Conservation (phyloP, 2,113 vertebrate species). For the Platysternon megacephalum region DNA sequence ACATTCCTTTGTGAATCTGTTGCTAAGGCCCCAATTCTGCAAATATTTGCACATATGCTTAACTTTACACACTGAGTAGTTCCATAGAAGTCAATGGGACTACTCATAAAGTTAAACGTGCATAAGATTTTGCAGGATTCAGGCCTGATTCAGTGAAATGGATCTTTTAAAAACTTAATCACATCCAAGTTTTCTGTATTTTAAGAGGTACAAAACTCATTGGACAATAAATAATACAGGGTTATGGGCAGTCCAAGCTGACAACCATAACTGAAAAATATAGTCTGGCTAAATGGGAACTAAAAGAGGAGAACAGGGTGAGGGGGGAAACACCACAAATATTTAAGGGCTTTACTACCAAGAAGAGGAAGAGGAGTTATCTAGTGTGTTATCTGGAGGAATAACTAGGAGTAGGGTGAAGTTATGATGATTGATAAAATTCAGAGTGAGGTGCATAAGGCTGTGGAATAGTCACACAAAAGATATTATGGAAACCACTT, state of each 20-base stretch:
- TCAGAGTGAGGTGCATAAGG: not conserved
- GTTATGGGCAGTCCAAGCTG: not conserved
- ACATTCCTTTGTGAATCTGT: not conserved
- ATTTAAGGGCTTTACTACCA: not conserved
- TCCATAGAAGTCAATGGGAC: not conserved
- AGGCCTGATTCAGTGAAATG: not conserved
- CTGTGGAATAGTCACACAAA: not conserved
- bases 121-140: not conserved
- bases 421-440: slow-evolving; percentile 32
- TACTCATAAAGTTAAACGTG: not conserved
- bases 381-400: not conserved
- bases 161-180: not conserved
- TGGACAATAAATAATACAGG: not conserved
- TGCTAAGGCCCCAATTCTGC: not conserved
- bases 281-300: not conserved
- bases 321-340: not conserved
- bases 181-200: not conserved
- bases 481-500: not conserved
- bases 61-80: not conserved
- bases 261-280: not conserved
- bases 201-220: not conserved
- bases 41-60: not conserved
- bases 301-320: not conserved
- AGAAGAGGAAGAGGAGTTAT: not conserved
- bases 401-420: not conserved